Evolutionary conservation across 2,888 invertebrate genomes (phyloP).

Genomic region (Watsonalla binaria): DNA sequence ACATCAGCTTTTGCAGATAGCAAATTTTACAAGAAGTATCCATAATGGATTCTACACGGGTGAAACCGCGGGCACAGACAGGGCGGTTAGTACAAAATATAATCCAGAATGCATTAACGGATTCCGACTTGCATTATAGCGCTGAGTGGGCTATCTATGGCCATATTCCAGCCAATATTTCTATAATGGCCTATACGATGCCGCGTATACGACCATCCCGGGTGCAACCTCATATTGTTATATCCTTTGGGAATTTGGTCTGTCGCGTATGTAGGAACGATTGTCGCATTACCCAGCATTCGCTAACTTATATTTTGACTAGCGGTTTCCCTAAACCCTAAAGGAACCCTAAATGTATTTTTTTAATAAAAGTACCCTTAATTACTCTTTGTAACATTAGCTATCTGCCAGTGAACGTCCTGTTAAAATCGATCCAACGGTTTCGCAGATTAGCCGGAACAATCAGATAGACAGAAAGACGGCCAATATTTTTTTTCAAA

Average conservation of each 20-base stretch:
- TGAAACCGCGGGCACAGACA: neutral
- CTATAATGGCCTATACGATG: slow-evolving; percentile 27
- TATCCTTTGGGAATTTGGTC: neutral
- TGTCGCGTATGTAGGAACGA: neutral
- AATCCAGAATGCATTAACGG: slow-evolving; percentile 27
- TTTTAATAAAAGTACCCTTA: too few relatives aligned
- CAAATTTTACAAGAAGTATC: too few relatives aligned
- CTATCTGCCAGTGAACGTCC: too few relatives aligned
- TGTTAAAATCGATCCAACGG: too few relatives aligned
- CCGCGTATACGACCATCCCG: slow-evolving; percentile 8
- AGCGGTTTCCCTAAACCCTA: too few relatives aligned
- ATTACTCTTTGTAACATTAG: too few relatives aligned
- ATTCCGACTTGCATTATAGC: slow-evolving; percentile 27
- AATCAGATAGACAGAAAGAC: too few relatives aligned
- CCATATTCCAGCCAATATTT: slow-evolving; percentile 20
- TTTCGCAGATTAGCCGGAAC: too few relatives aligned
- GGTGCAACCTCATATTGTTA: neutral
- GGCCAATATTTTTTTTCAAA: too few relatives aligned
- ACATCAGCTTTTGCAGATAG: too few relatives aligned
- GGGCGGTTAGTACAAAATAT: slow-evolving; percentile 4
- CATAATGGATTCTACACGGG: neutral
- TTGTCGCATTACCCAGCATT: neutral
- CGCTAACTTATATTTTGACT: neutral
- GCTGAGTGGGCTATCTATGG: slow-evolving; percentile 38
- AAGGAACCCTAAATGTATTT: too few relatives aligned